phyloP scores from a whole-genome alignment of 2,888 invertebrate genomes.

The Metalampra italica region DNA sequence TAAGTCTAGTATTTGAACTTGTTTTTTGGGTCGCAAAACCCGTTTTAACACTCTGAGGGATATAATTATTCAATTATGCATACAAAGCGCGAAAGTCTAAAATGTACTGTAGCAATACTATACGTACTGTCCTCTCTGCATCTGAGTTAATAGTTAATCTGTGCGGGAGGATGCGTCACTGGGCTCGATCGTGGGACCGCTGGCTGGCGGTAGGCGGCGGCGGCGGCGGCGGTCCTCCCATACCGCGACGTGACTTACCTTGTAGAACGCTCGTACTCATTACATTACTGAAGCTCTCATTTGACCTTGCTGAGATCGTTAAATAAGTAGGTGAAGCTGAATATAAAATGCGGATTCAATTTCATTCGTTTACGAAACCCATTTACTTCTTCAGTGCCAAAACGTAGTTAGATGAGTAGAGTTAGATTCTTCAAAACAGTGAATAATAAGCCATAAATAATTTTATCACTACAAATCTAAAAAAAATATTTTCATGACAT shows the following conservation, averaged over 20 bases:
- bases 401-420: too few species aligned
- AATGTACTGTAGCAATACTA: too few species aligned
- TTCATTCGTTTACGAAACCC: neutral
- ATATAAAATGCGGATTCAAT: neutral
- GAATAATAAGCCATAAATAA: too few species aligned
- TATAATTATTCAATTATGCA: too few species aligned
- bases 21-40: too few species aligned
- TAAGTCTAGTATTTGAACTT: too few species aligned
- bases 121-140: too few species aligned
- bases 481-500: too few species aligned
- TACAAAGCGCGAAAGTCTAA: too few species aligned
- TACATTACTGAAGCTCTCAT: conserved; percentile 6
- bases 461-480: too few species aligned
- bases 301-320: conserved; percentile 8
- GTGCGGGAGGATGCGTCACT: conserved; percentile 17
- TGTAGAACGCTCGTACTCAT: conserved; percentile 6
- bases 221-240: conserved; percentile 13
- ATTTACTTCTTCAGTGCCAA: too few species aligned
- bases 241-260: conserved; percentile 13
- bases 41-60: too few species aligned
- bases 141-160: conserved; percentile 5
- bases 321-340: conserved; percentile 6
- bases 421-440: neutral
- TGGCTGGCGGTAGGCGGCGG: conserved; percentile 9
- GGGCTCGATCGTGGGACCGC: conserved; percentile 17